Evolutionary conservation across 37 sponge, comb jelly and placozoan species (phyloP), one percentile per base, ranked within the genome.

Genomic region (Beroe ovata): DNA sequence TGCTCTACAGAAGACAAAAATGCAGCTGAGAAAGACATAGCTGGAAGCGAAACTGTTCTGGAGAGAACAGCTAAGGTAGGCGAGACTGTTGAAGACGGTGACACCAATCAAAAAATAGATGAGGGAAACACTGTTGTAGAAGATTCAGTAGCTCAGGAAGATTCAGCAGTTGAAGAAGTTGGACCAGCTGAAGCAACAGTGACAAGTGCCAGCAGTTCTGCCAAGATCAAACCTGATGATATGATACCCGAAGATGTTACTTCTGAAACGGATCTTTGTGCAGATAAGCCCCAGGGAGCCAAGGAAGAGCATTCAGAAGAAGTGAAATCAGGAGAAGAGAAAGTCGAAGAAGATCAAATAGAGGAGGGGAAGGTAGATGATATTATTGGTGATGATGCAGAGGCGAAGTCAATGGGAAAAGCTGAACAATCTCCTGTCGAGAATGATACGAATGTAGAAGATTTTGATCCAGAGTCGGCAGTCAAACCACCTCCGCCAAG

Each of bases 361-460:
- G 20, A 11, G 20, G 71, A 29, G 6, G 63, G 8, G 21, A 62
- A 62, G 19, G 19, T 6, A 23, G 63, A 25, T 4, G 63, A 62
- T 36, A 38, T 6, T 16, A 21, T 21, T 2, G 38, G 38, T 25
- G 38, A 69, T 35, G 38, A 69, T 35, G 32, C 8, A 16, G 63
- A 62, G 63, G 4, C 20, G 28, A 62, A 62, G 29, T 62, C 63
- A n/a, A 16, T 62, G 63, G 29, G 28, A 66, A 8, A 4, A 66
- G 69, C 29, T 66, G 69, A 40, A 19, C 84, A 8, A 40, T 21
- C 84, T 14, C 16, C 28, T 40, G 38, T 33, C 8, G 84, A 77
- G 38, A n/a, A 42, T 42, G 84, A 77, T 42, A 77, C 84, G 2
- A 77, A 77, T 42, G 41, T 77, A 4, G 84, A 77, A 23, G 84